Evolutionary conservation across 1,140 invertebrate species (phyloP).

Genomic region (Diabrotica virgifera): DNA sequence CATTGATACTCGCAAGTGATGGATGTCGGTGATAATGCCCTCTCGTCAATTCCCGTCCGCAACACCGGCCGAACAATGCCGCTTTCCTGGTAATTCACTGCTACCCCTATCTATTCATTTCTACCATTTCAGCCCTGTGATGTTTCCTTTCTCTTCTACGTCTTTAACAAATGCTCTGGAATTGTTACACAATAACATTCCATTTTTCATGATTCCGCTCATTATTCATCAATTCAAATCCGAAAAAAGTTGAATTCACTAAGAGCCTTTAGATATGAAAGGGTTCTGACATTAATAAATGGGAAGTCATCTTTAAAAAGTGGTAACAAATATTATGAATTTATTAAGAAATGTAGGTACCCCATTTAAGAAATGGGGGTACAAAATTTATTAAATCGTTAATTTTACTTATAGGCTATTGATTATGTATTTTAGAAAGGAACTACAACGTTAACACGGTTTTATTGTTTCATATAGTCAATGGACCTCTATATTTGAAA

Average conservation of each 20-base stretch:
- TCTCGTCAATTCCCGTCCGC: constrained; percentile 51
- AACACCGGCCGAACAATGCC: constrained; percentile 48
- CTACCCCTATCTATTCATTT: constrained; percentile 47
- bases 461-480: too few relatives aligned
- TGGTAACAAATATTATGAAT: constrained; percentile 1
- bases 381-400: not conserved
- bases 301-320: not conserved
- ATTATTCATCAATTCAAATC: constrained; percentile 33
- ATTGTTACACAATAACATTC: constrained; percentile 42
- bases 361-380: not conserved
- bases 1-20: constrained; percentile 50
- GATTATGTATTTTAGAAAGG: too few relatives aligned
- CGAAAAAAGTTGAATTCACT: constrained; percentile 10
- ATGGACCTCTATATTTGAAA: too few relatives aligned
- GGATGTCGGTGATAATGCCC: constrained; percentile 50
- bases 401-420: too few relatives aligned
- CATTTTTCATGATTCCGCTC: constrained; percentile 36
- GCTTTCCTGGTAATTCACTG: constrained; percentile 44
- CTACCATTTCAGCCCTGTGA: constrained; percentile 22
- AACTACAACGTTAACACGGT: too few relatives aligned
- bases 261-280: not conserved
- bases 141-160: constrained; percentile 30
- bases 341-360: not conserved
- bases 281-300: not conserved
- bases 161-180: constrained; percentile 44